Evolutionary conservation across 2,888 invertebrate genomes (phyloP).

Genomic region (Panorpa germanica): DNA sequence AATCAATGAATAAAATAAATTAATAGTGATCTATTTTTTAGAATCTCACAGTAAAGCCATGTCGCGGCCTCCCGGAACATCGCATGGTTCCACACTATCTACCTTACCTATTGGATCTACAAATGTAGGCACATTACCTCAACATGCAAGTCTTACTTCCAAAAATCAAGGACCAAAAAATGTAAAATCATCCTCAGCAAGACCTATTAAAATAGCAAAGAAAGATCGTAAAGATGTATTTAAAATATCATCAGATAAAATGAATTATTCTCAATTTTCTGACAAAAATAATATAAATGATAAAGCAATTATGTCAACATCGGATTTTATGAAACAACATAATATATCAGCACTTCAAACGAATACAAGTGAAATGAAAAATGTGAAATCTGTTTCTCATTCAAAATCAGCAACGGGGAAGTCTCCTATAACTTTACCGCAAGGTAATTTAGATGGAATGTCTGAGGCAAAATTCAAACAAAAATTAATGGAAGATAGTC

Average conservation of each 20-base stretch:
- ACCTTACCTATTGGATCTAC: slow-evolving; percentile 37
- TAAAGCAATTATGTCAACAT: slow-evolving; percentile 11
- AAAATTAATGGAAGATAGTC: slow-evolving; percentile 32
- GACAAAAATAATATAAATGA: slow-evolving; percentile 13
- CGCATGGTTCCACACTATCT: slow-evolving; percentile 13
- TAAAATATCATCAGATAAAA: no score
- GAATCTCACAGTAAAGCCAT: slow-evolving; percentile 3
- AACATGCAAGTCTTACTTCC: slow-evolving; percentile 14
- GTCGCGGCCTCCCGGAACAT: no score
- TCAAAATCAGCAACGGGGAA: no score
- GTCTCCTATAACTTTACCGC: slow-evolving; percentile 21
- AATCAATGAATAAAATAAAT: no score
- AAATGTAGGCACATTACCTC: slow-evolving; percentile 42
- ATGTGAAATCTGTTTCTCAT: no score
- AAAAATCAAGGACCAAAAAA: slow-evolving; percentile 6
- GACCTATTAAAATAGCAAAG: slow-evolving; percentile 9
- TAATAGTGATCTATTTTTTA: no score
- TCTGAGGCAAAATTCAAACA: slow-evolving; percentile 37
- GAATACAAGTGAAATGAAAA: slow-evolving; percentile 18
- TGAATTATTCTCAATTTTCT: slow-evolving; percentile 8
- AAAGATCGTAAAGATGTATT: slow-evolving; percentile 11
- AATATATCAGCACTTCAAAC: slow-evolving; percentile 4
- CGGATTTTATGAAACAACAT: slow-evolving; percentile 8
- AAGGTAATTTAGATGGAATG: slow-evolving; percentile 24
- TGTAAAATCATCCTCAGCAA: slow-evolving; percentile 10